phyloP scores from a whole-genome alignment of 2,797 vertebrate species.

The Tokudaia muenninki region DNA sequence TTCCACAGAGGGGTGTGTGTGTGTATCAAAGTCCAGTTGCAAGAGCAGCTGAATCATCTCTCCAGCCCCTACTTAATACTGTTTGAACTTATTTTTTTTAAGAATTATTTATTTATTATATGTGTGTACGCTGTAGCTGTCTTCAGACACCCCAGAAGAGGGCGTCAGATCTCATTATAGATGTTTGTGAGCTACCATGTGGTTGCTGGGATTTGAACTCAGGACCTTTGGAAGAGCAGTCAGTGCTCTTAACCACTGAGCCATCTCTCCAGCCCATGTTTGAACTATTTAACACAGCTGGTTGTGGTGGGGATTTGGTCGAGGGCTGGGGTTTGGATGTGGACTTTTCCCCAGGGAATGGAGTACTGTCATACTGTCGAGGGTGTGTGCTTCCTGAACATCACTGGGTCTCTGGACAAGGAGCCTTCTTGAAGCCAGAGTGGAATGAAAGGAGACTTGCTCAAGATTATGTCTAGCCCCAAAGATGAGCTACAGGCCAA shows the following conservation, averaged over 20 bases:
- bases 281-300: neutral
- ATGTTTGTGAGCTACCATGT: no score
- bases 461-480: slow-evolving; percentile 30
- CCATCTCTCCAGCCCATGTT: neutral
- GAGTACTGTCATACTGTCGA: neutral
- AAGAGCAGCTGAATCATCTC: neutral
- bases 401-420: slow-evolving; percentile 12
- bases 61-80: no score
- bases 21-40: neutral
- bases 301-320: neutral
- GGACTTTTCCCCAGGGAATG: slow-evolving; percentile 28
- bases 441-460: slow-evolving; percentile 56
- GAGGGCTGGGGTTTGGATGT: neutral
- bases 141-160: no score
- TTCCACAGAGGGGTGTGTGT: neutral
- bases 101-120: no score
- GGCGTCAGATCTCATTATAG: no score
- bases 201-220: no score
- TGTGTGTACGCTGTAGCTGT: no score
- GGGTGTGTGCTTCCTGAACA: neutral
- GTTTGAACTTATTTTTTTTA: neutral
- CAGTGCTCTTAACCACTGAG: neutral
- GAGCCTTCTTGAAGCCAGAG: neutral
- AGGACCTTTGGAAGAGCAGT: no score
- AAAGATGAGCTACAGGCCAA: slow-evolving; percentile 31